These are phyloP conservation scores for Dynastes tityus DNA, from an alignment of 2,888 invertebrate species.

Conservation along the genomic window DNA sequence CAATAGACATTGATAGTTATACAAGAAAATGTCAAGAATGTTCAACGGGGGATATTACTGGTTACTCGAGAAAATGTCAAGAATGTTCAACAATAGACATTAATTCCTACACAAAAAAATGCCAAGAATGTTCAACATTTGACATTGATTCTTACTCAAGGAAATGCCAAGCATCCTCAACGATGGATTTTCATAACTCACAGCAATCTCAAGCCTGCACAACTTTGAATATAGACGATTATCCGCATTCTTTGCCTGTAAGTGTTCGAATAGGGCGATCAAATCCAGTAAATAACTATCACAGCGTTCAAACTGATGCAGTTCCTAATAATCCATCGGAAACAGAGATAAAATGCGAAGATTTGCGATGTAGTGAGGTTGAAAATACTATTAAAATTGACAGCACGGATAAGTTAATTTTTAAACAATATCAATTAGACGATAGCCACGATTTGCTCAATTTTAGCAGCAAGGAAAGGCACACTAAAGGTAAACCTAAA, in stretches of 20 bases:
- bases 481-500: not conserved
- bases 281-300: not conserved
- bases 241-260: not conserved
- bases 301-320: not conserved
- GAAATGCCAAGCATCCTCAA: not conserved
- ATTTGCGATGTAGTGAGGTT: not conserved
- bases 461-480: not conserved
- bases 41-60: not conserved
- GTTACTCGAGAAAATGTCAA: not conserved
- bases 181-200: not conserved
- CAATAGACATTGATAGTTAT: not conserved
- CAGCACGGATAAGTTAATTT: slow-evolving; percentile 7
- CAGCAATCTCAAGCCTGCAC: not conserved
- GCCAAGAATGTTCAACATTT: not conserved
- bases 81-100: slow-evolving; percentile 4
- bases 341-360: slow-evolving; percentile 17
- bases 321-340: not conserved
- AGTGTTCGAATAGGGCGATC: not conserved
- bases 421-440: slow-evolving; percentile 11
- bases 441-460: not conserved
- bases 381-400: not conserved
- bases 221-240: not conserved
- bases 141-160: not conserved
- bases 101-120: not conserved
- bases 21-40: not conserved